Base-by-base conservation (phyloP, 2,113 vertebrate species). In the Cyphomyrus discorhynchus region DNA sequence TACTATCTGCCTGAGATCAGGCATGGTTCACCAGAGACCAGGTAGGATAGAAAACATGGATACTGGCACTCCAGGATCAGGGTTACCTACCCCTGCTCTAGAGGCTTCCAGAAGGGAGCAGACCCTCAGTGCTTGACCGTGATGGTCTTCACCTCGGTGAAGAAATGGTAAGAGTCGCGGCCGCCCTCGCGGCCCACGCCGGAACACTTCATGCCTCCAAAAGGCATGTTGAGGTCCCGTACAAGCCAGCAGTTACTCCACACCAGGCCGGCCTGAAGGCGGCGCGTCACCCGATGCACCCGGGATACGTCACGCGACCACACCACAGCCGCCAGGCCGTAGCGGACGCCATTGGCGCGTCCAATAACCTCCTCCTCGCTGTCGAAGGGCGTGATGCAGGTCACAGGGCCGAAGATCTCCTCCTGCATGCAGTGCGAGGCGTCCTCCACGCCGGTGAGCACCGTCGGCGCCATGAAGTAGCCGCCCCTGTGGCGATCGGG, bases 211-310 rank as follows among this genome's bases (percentile, higher is more conserved):
- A 98, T 97, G 21, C 98, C 98, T 35, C 98, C 98, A 17, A 99
- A 99, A 0, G 98, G 98, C 91, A 99, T 96, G 91, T 99, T 99
- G 91, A 99, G 95, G 91, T 99, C 98, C 87, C 98, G 96, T 92
- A 99, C 92, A 82, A 99, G 95, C 98, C 98, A 99, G 94, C 98
- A 99, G 93, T 99, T 99, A 94, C 97, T 97, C 98, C 98, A 99
- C 89, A 99, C 97, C 93, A 98, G 84, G 0, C 98, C 98, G 0
- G 97, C 93, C 91, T 99, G 97, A 2, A 99, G 91, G 85, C 87
- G 95, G 94, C 91, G 95, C 39, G 98, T 97, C 90, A 99, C 94
- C 0, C 98, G 93, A 93, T 99, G 98, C 58, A 98, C 89, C 0
- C 96, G 96, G 0, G 97, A 97, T 90, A 99, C 97, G 0, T 97